Evolutionary conservation across 2,888 invertebrate species (phyloP).

Genomic region (Acrocyrtus sp.): DNA sequence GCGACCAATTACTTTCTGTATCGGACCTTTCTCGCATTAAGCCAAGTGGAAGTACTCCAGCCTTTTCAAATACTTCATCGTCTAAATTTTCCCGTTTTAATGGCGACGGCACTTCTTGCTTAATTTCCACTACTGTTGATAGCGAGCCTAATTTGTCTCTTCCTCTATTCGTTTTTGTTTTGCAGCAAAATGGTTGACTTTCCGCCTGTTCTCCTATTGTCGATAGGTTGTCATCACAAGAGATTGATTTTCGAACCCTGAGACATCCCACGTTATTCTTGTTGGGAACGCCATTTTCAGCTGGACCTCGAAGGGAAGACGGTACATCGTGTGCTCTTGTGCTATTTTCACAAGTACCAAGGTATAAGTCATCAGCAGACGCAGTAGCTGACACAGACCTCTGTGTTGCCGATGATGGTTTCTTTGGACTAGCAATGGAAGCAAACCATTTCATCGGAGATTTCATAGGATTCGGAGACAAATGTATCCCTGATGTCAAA

Average conservation of each 20-base stretch:
- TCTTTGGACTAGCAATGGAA: conserved; percentile 37
- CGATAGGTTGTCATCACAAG: conserved; percentile 32
- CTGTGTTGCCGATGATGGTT: background rate
- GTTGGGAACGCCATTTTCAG: background rate
- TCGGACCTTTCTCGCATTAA: no score
- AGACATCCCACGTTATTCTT: conserved; percentile 13
- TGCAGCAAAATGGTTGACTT: no score
- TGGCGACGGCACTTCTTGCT: background rate
- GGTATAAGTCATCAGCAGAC: no score
- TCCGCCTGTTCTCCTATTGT: background rate
- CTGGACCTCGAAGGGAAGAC: no score
- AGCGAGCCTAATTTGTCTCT: background rate
- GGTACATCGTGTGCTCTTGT: no score
- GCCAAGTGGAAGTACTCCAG: no score
- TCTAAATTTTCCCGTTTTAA: background rate
- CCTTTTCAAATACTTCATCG: no score
- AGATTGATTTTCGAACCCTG: conserved; percentile 13
- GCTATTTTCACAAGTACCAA: no score
- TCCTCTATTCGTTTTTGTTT: no score
- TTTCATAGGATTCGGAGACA: conserved; percentile 25
- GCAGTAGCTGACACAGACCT: no score
- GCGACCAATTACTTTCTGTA: no score
- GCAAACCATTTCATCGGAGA: conserved; percentile 48
- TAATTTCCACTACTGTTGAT: background rate
- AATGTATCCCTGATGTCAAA: background rate